Percentiles rank a stretch among this genome's conserved stretches.
Conservation (phyloP, 2,888 invertebrate genomes). For the Thera britannica region DNA sequence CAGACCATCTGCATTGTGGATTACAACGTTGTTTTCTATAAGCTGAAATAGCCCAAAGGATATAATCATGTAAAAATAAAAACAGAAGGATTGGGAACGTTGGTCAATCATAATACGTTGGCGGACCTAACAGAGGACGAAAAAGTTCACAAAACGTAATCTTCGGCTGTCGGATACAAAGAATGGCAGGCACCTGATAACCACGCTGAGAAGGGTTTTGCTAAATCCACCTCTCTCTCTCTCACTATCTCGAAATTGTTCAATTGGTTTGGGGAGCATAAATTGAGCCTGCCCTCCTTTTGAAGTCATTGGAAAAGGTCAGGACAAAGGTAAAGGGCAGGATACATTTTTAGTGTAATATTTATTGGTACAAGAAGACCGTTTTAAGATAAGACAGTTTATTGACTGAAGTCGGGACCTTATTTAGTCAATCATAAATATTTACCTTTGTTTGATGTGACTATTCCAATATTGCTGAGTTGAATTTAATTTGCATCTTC, state of each 20-base stretch:
- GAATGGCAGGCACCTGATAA: background rate
- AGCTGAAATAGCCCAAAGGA: too few relatives aligned
- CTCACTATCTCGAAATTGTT: background rate
- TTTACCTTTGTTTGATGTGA: background rate
- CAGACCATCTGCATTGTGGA: too few relatives aligned
- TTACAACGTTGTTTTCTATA: too few relatives aligned
- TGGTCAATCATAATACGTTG: too few relatives aligned
- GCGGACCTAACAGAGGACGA: too few relatives aligned
- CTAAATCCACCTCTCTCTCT: background rate
- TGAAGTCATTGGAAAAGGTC: slow-evolving; percentile 1
- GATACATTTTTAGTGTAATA: background rate
- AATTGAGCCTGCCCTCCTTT: background rate
- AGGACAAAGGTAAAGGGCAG: background rate
- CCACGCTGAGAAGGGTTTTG: background rate
- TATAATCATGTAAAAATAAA: too few relatives aligned
- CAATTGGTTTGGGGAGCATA: background rate
- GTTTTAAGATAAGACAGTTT: background rate
- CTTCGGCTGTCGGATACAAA: background rate
- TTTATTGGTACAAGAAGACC: background rate
- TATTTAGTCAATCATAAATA: background rate
- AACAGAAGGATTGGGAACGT: too few relatives aligned
- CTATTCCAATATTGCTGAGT: background rate
- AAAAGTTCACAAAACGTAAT: too few relatives aligned
- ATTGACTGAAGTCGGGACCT: background rate
- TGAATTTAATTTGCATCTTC: background rate